Base-by-base conservation (phyloP, 1,140 invertebrate genomes). In the Venturia canescens region DNA sequence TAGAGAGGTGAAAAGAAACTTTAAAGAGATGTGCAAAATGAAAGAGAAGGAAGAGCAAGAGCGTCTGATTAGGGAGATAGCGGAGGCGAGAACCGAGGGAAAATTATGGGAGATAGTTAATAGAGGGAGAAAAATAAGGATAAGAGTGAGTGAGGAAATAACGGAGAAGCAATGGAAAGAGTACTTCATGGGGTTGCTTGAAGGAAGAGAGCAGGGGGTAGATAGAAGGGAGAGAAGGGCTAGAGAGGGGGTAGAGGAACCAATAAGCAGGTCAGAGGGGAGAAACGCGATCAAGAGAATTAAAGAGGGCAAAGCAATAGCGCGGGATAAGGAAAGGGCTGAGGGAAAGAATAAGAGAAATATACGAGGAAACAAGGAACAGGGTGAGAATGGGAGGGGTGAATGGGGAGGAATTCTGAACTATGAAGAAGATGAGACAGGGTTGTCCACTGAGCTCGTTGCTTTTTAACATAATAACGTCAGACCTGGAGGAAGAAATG, bases 401-500 rank as follows among this genome's bases (percentile, higher is more conserved):
- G 60, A 26, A 26, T 7, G 60, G 60, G 23, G 60, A 63, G 13
- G 21, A 26, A 6, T 63, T 63, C 23, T 63, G 23, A 23, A 63
- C 60, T 1, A 23, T 26, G 60, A 26, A 1, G 21, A 13, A 23
- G 16, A 23, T 63, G 11, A 63, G 60, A 23, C 60, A 63, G 9
- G 13, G 23, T 0, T 63, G 60, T 13, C 60, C 23, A 23, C 9
- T 63, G 2, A 63, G 60, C 21, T 13, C 60, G 21, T 11, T 27
- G 6, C 23, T 63, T 3, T 63, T 63, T 26, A 63, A 63, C 60
- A 13, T 26, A 4, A 3, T 63, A 26, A 26, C n/a, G 60, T 4
- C 74, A 6, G 53, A 76, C 18, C 3, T 76, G 44, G 77, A 75
- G 44, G 79, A 76, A 18, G 72, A 76, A 34, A 9, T 76, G 21